A percentile compares a stretch with the other conserved stretches of the same genome.
phyloP scores from a whole-genome alignment of 2,888 invertebrate species.

The Helleia helle region DNA sequence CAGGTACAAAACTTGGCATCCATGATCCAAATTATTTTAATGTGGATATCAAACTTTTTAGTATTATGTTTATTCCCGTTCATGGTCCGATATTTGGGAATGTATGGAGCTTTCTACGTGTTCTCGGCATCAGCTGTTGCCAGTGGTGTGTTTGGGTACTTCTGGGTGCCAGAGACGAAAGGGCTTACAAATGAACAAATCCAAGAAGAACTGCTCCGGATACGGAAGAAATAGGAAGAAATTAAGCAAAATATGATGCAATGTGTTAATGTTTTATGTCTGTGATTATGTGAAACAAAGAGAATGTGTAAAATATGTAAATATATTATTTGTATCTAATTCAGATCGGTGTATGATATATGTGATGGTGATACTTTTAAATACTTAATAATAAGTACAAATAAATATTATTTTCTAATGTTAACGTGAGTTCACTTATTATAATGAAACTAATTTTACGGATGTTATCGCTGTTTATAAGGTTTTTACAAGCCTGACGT shows the following conservation, averaged over 20 bases:
- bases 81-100: conserved; percentile 1
- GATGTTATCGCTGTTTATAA: too few relatives aligned
- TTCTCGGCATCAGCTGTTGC: not conserved
- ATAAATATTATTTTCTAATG: too few relatives aligned
- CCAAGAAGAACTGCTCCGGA: conserved; percentile 2
- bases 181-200: conserved; percentile 9
- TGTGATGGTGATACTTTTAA: too few relatives aligned
- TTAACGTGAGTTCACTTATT: too few relatives aligned
- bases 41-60: conserved; percentile 22
- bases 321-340: too few relatives aligned
- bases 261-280: too few relatives aligned
- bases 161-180: conserved; percentile 10
- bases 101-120: conserved; percentile 4
- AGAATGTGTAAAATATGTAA: too few relatives aligned
- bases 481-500: too few relatives aligned
- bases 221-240: not conserved
- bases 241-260: not conserved
- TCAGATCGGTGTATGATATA: too few relatives aligned
- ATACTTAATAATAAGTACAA: too few relatives aligned
- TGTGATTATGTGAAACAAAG: too few relatives aligned
- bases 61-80: conserved; percentile 23
- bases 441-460: too few relatives aligned
- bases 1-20: conserved; percentile 26
- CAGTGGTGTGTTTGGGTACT: not conserved
- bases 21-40: conserved; percentile 24